These are phyloP conservation scores for Acyrthosiphon pisum DNA, from an alignment of 1,140 invertebrate species.

Conservation along the genomic window DNA sequence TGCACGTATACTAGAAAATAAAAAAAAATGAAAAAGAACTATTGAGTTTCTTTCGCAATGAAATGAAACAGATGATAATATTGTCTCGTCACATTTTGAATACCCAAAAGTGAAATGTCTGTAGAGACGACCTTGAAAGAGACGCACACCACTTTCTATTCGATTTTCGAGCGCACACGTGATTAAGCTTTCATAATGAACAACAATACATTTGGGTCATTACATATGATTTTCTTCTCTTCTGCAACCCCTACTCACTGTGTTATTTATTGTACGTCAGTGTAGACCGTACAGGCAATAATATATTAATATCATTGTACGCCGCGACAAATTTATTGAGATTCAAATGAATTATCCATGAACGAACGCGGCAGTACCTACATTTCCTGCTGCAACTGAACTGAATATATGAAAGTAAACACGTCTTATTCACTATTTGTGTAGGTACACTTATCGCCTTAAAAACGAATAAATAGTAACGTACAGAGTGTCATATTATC, in stretches of 20 bases:
- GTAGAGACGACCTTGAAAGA: conserved; percentile 53
- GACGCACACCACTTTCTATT: conserved; percentile 54
- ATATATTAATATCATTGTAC: background rate
- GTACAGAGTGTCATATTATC: conserved; percentile 34
- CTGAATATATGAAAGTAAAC: conserved; percentile 43
- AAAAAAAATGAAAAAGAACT: background rate
- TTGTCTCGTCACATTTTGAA: conserved; percentile 43
- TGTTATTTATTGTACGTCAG: background rate
- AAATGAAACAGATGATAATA: conserved; percentile 25
- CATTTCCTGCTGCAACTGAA: conserved; percentile 5
- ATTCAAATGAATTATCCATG: conserved; percentile 35
- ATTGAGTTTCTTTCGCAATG: conserved; percentile 27
- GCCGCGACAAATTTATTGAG: conserved; percentile 26
- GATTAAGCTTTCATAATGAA: conserved; percentile 57
- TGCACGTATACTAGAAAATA: background rate
- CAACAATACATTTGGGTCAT: conserved; percentile 55
- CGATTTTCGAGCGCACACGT: conserved; percentile 53
- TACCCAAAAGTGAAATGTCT: conserved; percentile 53
- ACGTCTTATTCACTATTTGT: conserved; percentile 29
- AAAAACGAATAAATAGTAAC: conserved; percentile 34
- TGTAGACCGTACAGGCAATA: background rate
- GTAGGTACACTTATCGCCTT: conserved; percentile 34
- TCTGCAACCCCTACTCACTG: background rate
- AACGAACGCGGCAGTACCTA: background rate
- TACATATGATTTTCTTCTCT: conserved; percentile 52